These are phyloP conservation scores for Anthoptus insignis DNA, from an alignment of 2,888 invertebrate species.

Conservation along the genomic window DNA sequence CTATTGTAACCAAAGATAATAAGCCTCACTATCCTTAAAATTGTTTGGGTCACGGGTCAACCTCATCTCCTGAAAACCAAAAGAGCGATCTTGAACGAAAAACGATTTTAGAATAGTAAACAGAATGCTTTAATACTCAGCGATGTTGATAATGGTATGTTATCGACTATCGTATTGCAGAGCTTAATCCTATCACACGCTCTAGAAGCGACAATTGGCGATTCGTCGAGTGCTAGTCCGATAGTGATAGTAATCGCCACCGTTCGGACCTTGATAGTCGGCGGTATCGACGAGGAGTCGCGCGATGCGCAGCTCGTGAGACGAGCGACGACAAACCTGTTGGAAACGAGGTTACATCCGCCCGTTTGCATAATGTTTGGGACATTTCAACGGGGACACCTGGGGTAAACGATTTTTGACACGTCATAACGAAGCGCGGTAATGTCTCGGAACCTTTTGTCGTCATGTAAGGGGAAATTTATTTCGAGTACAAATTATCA, in stretches of 20 bases:
- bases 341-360: constrained; percentile 21
- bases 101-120: too few species aligned
- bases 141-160: too few species aligned
- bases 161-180: constrained; percentile 9
- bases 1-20: too few species aligned
- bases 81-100: too few species aligned
- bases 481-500: too few species aligned
- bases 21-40: too few species aligned
- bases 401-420: constrained; percentile 19
- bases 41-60: too few species aligned
- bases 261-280: constrained; percentile 63
- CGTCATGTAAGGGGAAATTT: too few species aligned
- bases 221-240: constrained; percentile 21
- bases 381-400: constrained; percentile 12
- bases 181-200: constrained; percentile 34
- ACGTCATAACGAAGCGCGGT: constrained; percentile 4
- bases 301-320: constrained; percentile 49
- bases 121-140: too few species aligned
- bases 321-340: constrained; percentile 59
- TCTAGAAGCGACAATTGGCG: constrained; percentile 26
- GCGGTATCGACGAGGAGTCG: constrained; percentile 58
- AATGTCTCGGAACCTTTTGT: constrained; percentile 11
- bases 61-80: too few species aligned
- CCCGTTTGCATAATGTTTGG: constrained; percentile 20
- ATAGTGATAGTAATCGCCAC: constrained; percentile 47